A percentile compares a stretch with the other conserved stretches of the same genome.
phyloP scores from a whole-genome alignment of 2,797 vertebrate genomes.

The Percopsis omiscomaycus region DNA sequence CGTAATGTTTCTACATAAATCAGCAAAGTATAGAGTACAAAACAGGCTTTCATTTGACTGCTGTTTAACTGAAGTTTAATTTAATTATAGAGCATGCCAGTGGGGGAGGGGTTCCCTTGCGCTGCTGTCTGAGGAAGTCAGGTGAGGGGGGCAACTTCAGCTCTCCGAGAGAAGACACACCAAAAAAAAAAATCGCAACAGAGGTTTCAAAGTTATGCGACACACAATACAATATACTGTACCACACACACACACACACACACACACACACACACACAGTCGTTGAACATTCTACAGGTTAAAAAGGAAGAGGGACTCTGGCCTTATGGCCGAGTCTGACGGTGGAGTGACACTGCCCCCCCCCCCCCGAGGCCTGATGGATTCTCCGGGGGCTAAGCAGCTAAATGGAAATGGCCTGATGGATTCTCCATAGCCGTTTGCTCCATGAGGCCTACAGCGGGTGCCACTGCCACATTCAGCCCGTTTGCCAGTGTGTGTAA shows the following conservation, averaged over 20 bases:
- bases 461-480: not conserved
- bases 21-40: not conserved
- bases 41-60: not conserved
- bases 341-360: not conserved
- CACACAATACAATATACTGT: constrained; percentile 20
- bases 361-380: no score
- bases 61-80: not conserved
- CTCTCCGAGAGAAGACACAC: constrained; percentile 5
- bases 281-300: constrained; percentile 59
- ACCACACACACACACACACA: constrained; percentile 3
- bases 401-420: not conserved
- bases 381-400: no score
- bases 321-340: not conserved
- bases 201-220: constrained; percentile 33
- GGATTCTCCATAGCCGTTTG: constrained; percentile 23
- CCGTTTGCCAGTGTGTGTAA: no score
- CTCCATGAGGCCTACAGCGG: constrained; percentile 10
- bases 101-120: not conserved
- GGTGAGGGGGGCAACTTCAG: not conserved
- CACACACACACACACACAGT: constrained; percentile 28
- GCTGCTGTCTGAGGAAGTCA: not conserved
- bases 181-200: constrained; percentile 2
- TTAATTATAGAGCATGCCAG: not conserved
- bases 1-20: not conserved
- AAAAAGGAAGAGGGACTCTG: not conserved